Percentiles rank a stretch among this genome's conserved stretches.
phyloP scores from a whole-genome alignment of 1,140 invertebrate species.

The Dendroctonus ponderosae region DNA sequence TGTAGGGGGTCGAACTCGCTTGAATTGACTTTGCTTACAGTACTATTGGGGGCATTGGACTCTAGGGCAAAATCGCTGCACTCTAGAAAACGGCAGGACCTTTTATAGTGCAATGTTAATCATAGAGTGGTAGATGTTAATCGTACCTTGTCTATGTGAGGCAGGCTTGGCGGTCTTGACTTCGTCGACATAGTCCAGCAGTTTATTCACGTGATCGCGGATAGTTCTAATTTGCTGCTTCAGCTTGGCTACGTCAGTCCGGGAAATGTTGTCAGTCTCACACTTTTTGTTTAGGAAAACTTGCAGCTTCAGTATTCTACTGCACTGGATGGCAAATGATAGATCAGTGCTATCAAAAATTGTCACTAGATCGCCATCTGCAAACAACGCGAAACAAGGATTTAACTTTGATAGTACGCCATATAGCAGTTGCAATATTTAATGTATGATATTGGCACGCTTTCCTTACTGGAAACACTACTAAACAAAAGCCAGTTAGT shows the following conservation, averaged over 20 bases:
- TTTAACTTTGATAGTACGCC: background rate
- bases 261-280: conserved; percentile 34
- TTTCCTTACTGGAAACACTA: background rate
- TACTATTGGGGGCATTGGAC: conserved; percentile 26
- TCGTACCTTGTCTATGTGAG: conserved; percentile 19
- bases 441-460: no score
- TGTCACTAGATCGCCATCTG: conserved; percentile 73
- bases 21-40: conserved; percentile 47
- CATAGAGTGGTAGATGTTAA: background rate
- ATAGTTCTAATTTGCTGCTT: conserved; percentile 59
- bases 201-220: conserved; percentile 60
- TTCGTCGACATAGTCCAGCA: conserved; percentile 59
- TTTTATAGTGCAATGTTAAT: conserved; percentile 2
- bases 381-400: conserved; percentile 38
- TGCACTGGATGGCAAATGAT: conserved; percentile 71
- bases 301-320: conserved; percentile 66
- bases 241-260: conserved; percentile 54
- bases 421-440: background rate
- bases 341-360: conserved; percentile 75
- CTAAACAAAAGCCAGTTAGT: background rate
- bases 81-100: conserved; percentile 17
- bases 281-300: conserved; percentile 55
- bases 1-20: conserved; percentile 51
- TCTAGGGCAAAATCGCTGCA: conserved; percentile 23
- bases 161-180: conserved; percentile 18